A percentile compares a stretch with the other conserved stretches of the same genome.
Evolutionary conservation across 1,140 invertebrate species (phyloP).

Genomic region (Microplitis mediator): DNA sequence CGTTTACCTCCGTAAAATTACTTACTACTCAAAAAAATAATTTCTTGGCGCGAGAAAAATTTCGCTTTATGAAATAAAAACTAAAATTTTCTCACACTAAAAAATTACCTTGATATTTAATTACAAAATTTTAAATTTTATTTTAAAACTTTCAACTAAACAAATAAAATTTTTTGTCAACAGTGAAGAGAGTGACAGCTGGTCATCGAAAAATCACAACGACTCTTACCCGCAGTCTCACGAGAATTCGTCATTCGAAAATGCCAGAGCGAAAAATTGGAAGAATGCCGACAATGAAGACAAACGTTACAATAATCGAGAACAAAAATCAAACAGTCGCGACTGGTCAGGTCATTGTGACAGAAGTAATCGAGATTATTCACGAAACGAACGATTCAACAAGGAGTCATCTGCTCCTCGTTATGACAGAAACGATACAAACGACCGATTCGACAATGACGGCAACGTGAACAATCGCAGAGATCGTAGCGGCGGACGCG

Average conservation of each 20-base stretch:
- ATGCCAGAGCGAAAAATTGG: neutral
- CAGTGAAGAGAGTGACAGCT: slow-evolving; percentile 34
- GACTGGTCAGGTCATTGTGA: slow-evolving; percentile 9
- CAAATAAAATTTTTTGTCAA: slow-evolving; percentile 2
- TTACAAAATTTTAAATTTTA: neutral
- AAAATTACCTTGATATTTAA: neutral
- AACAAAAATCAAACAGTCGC: slow-evolving; percentile 33
- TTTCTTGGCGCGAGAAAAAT: no score
- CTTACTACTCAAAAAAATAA: no score
- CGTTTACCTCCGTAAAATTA: no score
- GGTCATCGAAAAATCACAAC: slow-evolving; percentile 24
- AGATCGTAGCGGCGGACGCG: slow-evolving; percentile 25
- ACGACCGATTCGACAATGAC: slow-evolving; percentile 31
- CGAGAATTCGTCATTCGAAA: neutral
- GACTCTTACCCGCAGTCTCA: slow-evolving; percentile 16
- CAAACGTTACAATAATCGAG: slow-evolving; percentile 39
- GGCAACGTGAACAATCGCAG: slow-evolving; percentile 25
- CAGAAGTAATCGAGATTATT: slow-evolving; percentile 8
- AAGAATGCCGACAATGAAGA: slow-evolving; percentile 47
- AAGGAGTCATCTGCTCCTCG: slow-evolving; percentile 2
- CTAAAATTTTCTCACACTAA: no score
- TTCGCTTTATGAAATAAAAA: no score
- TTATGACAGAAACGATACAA: slow-evolving; percentile 36
- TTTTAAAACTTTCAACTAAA: no score
- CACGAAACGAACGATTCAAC: slow-evolving; percentile 23